Evolutionary conservation across 2,113 vertebrate species (phyloP).

Genomic region (Pithys albifrons): DNA sequence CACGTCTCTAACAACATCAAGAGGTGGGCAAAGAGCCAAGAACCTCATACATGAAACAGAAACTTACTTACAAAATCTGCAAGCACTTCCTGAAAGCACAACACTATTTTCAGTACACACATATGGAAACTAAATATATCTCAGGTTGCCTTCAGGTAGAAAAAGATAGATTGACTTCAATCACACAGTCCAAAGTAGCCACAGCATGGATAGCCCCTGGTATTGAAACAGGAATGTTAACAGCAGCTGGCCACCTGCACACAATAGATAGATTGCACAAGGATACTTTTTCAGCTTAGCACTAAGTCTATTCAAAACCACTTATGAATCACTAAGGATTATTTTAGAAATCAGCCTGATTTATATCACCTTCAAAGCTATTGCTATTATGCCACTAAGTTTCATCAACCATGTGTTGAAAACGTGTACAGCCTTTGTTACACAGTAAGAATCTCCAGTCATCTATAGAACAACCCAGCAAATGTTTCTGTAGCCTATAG

Average conservation of each 20-base stretch:
- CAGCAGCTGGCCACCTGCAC: background rate
- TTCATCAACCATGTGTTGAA: background rate
- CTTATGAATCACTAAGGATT: background rate
- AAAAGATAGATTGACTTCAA: background rate
- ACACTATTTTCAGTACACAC: background rate
- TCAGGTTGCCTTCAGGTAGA: background rate
- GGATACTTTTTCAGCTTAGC: background rate
- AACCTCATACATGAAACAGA: background rate
- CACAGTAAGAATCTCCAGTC: background rate
- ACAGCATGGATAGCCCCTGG: background rate
- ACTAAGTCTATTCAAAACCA: background rate
- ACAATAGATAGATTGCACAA: background rate
- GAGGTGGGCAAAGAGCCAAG: background rate
- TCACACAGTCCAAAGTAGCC: background rate
- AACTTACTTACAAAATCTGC: background rate
- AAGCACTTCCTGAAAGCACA: background rate
- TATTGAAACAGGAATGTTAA: background rate
- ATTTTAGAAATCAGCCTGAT: conserved; percentile 2
- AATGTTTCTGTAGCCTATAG: background rate
- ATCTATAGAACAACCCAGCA: background rate
- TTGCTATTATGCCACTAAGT: background rate
- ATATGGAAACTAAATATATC: background rate
- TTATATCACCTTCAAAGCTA: conserved; percentile 14
- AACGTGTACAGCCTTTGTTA: background rate
- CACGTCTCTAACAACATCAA: background rate